Percentiles rank a stretch among this genome's conserved stretches.
phyloP scores from a whole-genome alignment of 1,140 invertebrate species.

The Drosophila rufa region DNA sequence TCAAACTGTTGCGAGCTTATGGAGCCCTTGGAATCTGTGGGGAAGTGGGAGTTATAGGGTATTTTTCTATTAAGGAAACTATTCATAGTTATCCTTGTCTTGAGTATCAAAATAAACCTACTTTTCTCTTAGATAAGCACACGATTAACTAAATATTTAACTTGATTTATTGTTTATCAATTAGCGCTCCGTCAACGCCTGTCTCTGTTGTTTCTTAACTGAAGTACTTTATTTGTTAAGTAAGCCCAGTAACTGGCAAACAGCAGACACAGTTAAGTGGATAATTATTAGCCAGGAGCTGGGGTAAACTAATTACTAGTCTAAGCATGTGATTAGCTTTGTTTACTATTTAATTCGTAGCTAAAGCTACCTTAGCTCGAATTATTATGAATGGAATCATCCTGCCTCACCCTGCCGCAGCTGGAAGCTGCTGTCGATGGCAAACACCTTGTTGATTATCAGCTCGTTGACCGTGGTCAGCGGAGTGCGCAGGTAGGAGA shows the following conservation, averaged over 20 bases:
- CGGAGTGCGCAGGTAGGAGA: conserved; percentile 87
- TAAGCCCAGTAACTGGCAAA: too few relatives aligned
- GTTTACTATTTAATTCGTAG: background rate
- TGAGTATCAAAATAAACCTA: too few relatives aligned
- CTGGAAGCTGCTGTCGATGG: conserved; percentile 89
- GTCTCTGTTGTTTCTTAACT: background rate
- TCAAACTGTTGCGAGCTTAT: conserved; percentile 75
- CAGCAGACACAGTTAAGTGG: background rate
- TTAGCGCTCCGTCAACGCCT: background rate
- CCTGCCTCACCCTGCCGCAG: conserved; percentile 87
- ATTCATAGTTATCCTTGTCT: too few relatives aligned
- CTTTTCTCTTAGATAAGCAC: background rate
- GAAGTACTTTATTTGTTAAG: conserved; percentile 7
- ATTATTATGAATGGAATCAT: conserved; percentile 4
- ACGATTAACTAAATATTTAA: conserved; percentile 10
- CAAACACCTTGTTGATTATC: conserved; percentile 88
- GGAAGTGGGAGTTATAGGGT: too few relatives aligned
- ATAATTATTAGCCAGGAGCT: background rate
- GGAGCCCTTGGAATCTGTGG: conserved; percentile 55
- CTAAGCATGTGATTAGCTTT: background rate
- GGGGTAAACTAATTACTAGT: too few relatives aligned
- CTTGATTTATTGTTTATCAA: conserved; percentile 10
- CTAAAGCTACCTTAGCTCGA: too few relatives aligned
- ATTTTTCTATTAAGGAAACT: too few relatives aligned
- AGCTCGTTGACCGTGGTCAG: conserved; percentile 88